These are phyloP conservation scores for Sprattus sprattus DNA, from an alignment of 2,113 vertebrate species.

Conservation along the genomic window DNA sequence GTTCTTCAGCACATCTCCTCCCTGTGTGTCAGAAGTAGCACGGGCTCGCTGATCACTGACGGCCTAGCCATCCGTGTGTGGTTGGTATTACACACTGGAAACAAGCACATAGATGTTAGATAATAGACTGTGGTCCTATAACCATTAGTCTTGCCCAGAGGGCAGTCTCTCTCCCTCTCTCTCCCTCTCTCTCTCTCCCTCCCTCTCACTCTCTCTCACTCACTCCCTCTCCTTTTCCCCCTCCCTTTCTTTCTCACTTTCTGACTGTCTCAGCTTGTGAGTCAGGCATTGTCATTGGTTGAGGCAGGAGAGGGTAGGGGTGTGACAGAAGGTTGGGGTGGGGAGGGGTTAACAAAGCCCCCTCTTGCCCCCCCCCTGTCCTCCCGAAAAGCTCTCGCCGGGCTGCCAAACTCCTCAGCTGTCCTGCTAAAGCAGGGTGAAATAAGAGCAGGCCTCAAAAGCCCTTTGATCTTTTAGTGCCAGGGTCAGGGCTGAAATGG, in stretches of 20 bases:
- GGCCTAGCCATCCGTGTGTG: slow-evolving; percentile 1
- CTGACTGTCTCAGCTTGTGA: slow-evolving; percentile 32
- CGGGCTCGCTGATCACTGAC: neutral
- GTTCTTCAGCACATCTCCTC: neutral
- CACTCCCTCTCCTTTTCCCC: slow-evolving; percentile 44
- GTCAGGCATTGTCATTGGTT: slow-evolving; percentile 66
- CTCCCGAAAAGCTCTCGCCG: slow-evolving; percentile 47
- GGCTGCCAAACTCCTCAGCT: slow-evolving; percentile 71
- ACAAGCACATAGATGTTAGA: slow-evolving; percentile 45
- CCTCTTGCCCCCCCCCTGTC: neutral
- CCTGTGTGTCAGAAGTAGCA: neutral
- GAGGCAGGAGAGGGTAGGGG: neutral
- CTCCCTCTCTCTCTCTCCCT: slow-evolving; percentile 27
- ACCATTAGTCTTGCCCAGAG: slow-evolving; percentile 57
- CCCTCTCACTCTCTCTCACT: neutral
- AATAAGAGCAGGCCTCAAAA: slow-evolving; percentile 75
- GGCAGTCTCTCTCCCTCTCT: slow-evolving; percentile 41
- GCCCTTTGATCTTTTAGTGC: slow-evolving; percentile 78
- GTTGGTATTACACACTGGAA: slow-evolving; percentile 16
- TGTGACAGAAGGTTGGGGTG: slow-evolving; percentile 42
- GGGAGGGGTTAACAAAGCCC: slow-evolving; percentile 73
- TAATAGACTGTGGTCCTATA: slow-evolving; percentile 62
- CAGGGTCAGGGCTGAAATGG: slow-evolving; percentile 76
- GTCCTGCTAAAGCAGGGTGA: slow-evolving; percentile 72
- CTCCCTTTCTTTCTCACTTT: neutral